Percentiles rank a stretch among this genome's conserved stretches.
phyloP scores from a whole-genome alignment of 2,888 invertebrate species.

The Tiliacea aurago region DNA sequence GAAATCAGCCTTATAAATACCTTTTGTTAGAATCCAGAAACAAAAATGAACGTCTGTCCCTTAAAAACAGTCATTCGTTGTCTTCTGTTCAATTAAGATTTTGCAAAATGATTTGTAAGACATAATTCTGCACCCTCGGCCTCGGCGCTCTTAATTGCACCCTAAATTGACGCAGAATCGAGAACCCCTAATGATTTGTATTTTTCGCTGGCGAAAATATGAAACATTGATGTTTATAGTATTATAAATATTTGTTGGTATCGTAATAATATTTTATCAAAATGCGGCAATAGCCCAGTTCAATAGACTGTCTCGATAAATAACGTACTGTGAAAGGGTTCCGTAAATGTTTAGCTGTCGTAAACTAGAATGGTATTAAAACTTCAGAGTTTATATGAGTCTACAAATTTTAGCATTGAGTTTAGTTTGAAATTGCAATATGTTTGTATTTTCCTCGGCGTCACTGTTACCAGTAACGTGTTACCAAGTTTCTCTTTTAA shows the following conservation, averaged over 20 bases:
- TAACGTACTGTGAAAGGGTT: slow-evolving; percentile 45
- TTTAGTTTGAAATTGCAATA: too few species aligned
- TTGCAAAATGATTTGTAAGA: slow-evolving; percentile 17
- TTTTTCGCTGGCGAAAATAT: slow-evolving; percentile 26
- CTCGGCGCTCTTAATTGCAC: slow-evolving; percentile 21
- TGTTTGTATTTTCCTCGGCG: not conserved
- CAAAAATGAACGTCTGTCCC: not conserved
- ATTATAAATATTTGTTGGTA: slow-evolving; percentile 39
- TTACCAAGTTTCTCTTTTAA: not conserved
- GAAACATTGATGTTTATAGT: slow-evolving; percentile 1
- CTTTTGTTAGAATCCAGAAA: not conserved
- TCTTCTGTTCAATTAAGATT: slow-evolving; percentile 4
- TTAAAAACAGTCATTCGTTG: not conserved
- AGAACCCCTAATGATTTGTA: slow-evolving; percentile 40
- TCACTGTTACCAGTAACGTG: not conserved
- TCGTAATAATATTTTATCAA: slow-evolving; percentile 34
- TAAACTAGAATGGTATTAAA: slow-evolving; percentile 39
- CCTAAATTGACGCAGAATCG: slow-evolving; percentile 45
- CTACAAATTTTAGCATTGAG: not conserved
- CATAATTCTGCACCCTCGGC: slow-evolving; percentile 11
- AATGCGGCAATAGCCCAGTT: not conserved
- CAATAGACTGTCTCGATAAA: slow-evolving; percentile 17
- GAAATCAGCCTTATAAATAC: not conserved
- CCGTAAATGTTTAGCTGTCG: slow-evolving; percentile 44
- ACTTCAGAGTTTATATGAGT: not conserved